A percentile compares a stretch with the other conserved stretches of the same genome.
Conservation (phyloP, 1,140 invertebrate species). For the Scaptomyza montana region DNA sequence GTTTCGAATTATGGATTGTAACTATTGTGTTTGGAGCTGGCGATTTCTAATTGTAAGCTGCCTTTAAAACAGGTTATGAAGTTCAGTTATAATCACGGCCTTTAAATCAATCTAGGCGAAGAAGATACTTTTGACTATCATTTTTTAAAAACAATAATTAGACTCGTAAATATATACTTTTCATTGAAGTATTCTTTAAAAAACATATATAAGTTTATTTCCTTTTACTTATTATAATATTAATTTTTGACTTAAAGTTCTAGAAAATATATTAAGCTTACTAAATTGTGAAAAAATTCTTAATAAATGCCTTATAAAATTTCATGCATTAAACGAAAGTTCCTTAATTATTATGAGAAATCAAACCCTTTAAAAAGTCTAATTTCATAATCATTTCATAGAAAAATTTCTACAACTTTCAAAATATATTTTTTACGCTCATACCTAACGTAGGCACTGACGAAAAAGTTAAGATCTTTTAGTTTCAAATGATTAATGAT, state of each 20-base stretch:
- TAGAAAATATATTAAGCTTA: too few relatives aligned
- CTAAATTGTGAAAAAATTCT: too few relatives aligned
- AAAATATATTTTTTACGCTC: background rate
- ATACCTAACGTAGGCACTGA: conserved; percentile 8
- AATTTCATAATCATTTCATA: conserved; percentile 8
- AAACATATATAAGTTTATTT: too few relatives aligned
- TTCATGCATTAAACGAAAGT: background rate
- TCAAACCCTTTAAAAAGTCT: background rate
- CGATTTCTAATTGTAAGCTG: conserved; percentile 15
- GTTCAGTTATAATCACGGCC: background rate
- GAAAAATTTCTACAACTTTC: background rate
- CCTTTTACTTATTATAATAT: too few relatives aligned
- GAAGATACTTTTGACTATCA: too few relatives aligned
- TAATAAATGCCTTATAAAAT: too few relatives aligned
- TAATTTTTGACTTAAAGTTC: too few relatives aligned
- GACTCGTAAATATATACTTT: too few relatives aligned
- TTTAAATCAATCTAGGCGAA: background rate
- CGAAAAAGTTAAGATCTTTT: conserved; percentile 15
- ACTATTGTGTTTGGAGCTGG: conserved; percentile 15
- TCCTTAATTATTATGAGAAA: background rate
- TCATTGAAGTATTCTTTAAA: too few relatives aligned
- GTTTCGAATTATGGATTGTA: conserved; percentile 9
- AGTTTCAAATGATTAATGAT: conserved; percentile 63
- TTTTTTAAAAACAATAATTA: too few relatives aligned
- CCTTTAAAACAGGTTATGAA: background rate